Evolutionary conservation across 2,888 invertebrate species (phyloP).

Genomic region (Hypomecis atomaria): DNA sequence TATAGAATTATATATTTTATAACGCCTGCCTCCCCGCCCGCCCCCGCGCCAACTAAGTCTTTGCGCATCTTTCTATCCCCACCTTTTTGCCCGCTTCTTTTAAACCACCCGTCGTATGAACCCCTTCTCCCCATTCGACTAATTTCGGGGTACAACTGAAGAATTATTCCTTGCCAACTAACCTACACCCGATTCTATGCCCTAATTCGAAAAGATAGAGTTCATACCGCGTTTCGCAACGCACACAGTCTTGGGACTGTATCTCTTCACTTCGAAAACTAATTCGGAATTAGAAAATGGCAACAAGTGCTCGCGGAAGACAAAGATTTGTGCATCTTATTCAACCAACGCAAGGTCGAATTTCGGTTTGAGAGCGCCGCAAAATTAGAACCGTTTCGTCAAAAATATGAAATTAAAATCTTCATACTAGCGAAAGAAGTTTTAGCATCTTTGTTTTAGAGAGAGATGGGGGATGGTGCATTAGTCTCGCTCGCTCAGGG

Average conservation of each 20-base stretch:
- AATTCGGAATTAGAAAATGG: constrained; percentile 83
- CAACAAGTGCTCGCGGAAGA: constrained; percentile 66
- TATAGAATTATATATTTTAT: constrained; percentile 86
- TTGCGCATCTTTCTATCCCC: constrained; percentile 85
- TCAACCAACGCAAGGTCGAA: constrained; percentile 41
- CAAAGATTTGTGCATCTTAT: constrained; percentile 47
- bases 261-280: constrained; percentile 85
- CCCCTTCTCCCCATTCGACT: constrained; percentile 84
- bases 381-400: constrained; percentile 84
- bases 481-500: constrained; percentile 77
- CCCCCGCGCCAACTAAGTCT: constrained; percentile 83
- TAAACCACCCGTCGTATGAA: constrained; percentile 84
- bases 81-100: constrained; percentile 84
- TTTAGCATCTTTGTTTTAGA: constrained; percentile 86
- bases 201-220: constrained; percentile 56
- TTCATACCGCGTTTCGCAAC: constrained; percentile 49
- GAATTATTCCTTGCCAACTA: constrained; percentile 81
- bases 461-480: constrained; percentile 78
- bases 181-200: constrained; percentile 57
- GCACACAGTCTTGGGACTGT: constrained; percentile 81
- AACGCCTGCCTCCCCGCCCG: constrained; percentile 67
- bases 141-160: constrained; percentile 85
- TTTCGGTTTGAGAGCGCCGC: constrained; percentile 42
- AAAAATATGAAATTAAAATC: constrained; percentile 86
- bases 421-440: constrained; percentile 85